These are phyloP conservation scores for Thecocarcelia acutangulata DNA, from an alignment of 2,888 invertebrate genomes.

Conservation along the genomic window DNA sequence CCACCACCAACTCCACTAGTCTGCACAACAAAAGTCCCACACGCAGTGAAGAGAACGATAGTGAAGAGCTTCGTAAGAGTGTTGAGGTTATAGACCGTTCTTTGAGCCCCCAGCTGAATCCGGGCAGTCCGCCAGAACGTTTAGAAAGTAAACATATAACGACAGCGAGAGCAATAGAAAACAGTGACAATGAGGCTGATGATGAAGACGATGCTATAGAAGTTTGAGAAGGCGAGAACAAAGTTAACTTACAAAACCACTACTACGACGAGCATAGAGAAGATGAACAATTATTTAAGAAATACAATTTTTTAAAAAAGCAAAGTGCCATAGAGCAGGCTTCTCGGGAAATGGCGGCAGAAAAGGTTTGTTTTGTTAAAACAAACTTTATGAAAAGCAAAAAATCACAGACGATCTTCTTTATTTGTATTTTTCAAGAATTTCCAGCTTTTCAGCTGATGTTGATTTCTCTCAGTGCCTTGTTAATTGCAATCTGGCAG, in stretches of 20 bases:
- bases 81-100: conserved; percentile 70
- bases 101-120: conserved; percentile 81
- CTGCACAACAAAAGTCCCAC: conserved; percentile 63
- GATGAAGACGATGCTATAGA: conserved; percentile 72
- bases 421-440: conserved; percentile 27
- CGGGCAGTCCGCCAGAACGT: conserved; percentile 80
- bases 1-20: conserved; percentile 63
- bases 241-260: conserved; percentile 19
- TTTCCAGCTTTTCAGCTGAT: conserved; percentile 29
- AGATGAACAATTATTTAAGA: conserved; percentile 58
- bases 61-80: conserved; percentile 55
- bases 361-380: conserved; percentile 34
- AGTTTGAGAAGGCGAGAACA: conserved; percentile 63
- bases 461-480: conserved; percentile 55
- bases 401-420: background rate
- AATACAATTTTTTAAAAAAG: conserved; percentile 48
- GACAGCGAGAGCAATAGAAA: background rate
- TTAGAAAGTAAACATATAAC: conserved; percentile 52
- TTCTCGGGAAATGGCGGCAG: conserved; percentile 31
- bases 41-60: conserved; percentile 70
- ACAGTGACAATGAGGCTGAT: conserved; percentile 66
- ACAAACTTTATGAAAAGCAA: background rate
- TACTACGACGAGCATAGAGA: conserved; percentile 62
- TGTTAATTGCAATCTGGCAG: conserved; percentile 34
- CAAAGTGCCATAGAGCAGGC: conserved; percentile 41